Base-by-base conservation (phyloP, 2,113 vertebrate genomes). In the Podocnemis expansa region DNA sequence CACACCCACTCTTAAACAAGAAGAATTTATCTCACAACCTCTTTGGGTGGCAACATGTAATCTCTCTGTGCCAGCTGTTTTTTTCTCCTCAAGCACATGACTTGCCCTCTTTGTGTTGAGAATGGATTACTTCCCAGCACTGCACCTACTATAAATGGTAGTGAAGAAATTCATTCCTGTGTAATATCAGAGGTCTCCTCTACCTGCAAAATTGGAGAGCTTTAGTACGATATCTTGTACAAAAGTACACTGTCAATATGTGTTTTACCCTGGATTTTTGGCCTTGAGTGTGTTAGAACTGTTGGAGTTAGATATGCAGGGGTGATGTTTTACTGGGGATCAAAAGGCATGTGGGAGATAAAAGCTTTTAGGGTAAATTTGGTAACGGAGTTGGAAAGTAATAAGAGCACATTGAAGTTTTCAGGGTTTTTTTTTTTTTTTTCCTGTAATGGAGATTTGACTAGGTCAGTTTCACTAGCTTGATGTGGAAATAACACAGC, bases 181-280 rank as follows among this genome's bases (percentile, higher is more conserved):
- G 80, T 95, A 93, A 83, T 93, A 78, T 55, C 93, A 90, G 87
- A 79, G 93, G 76, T 67, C 82, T 91, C 91, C 78, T 94, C 82
- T 80, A 94, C 29, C 80, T 93, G 93, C 91, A 92, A 94, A 91
- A 93, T 91, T 91, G 87, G 95, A 94, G 88, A 91, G 87, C 80
- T 95, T 93, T 85, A 94, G 38, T 83, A 82, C 85, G 94, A 88
- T 38, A 60, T 1, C 58, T 49, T 92, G 83, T 81, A 76, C 90
- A 88, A 55, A 94, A 95, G 85, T 95, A 76, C 60, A 27, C 60
- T 21, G 45, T 5, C 52, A 24, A 56, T 87, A 52, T 22, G 60
- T 41, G 60, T 78, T 70, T 70, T 70, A 21, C 38, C n/a, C 63
- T n/a, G 38, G 19, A 21, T 54, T 86, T 95, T 88, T 91, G 76